These are phyloP conservation scores for Rhinoraja longicauda DNA, from an alignment of 2,797 vertebrate genomes.

Conservation along the genomic window DNA sequence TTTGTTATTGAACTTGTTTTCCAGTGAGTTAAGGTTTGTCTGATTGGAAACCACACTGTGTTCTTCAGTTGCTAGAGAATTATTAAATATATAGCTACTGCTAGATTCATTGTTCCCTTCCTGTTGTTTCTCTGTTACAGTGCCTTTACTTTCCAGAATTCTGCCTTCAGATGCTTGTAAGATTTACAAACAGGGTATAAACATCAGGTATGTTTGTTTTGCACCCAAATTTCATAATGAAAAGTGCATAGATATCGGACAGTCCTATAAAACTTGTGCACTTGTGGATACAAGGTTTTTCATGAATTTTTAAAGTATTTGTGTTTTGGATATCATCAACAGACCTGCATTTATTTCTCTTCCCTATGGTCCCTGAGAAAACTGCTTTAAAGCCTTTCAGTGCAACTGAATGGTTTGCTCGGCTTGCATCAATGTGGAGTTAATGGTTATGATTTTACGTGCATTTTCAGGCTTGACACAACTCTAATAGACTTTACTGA, in stretches of 20 bases:
- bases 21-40: not conserved
- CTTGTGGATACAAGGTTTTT: not conserved
- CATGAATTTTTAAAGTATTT: not conserved
- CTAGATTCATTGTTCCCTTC: slow-evolving; percentile 41
- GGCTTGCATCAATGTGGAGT: not conserved
- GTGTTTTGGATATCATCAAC: not conserved
- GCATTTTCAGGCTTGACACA: slow-evolving; percentile 80
- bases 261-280: not conserved
- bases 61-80: not conserved
- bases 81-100: not conserved
- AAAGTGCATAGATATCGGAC: not conserved
- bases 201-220: slow-evolving; percentile 79
- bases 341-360: not conserved
- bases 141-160: slow-evolving; percentile 98
- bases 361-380: not conserved
- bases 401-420: not conserved
- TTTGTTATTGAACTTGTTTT: not conserved
- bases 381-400: not conserved
- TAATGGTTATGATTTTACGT: not conserved
- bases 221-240: not conserved
- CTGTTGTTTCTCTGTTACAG: slow-evolving; percentile 57
- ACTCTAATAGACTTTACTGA: slow-evolving; percentile 97
- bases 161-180: slow-evolving; percentile 97
- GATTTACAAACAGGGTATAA: slow-evolving; percentile 99
- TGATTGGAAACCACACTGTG: not conserved